Base-by-base conservation (phyloP, 2,888 invertebrate species). In the Scaptomyza reducta region DNA sequence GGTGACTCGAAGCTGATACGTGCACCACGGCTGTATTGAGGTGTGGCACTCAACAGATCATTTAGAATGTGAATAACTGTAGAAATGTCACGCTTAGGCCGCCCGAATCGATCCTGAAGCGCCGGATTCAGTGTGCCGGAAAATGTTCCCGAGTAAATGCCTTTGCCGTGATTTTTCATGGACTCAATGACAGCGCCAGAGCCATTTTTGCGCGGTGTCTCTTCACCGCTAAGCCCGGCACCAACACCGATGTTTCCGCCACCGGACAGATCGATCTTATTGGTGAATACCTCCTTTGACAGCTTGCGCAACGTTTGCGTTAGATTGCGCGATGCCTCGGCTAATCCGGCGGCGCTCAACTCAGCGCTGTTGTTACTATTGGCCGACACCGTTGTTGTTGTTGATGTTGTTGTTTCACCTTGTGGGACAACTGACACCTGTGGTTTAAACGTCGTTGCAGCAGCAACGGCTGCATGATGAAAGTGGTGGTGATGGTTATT, bases 21-120 rank as follows among this genome's bases (percentile, higher is more conserved):
- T 70, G 93, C 91, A 44, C 94, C 92, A 18, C 93, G 92, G 42
- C 94, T 93, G 65, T 93, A 94, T 74, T 94, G 94, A 1, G 95
- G 95, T 55, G 97, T 95, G 29, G 98, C 97, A 91, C 97, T 97
- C 70, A 98, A 93, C 86, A 98, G 94, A 92, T 98, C 98, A 92
- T 98, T 98, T 79, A 98, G 93, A 92, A 98, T 98, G 92, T 98
- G 98, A 79, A 98, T 97, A 75, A 98, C 98, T 46, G 98, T 98
- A 62, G 97, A 97, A 87, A 98, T 97, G 92, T 98, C 97, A 71
- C 98, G 94, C 90, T 97, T 96, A 51, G 98, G 98, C 80, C 97
- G 94, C 11, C 98, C 98, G 89, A 96, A 96, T 90, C 95, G 95
- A 92, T 98, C 98, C 92, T 98, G 98, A 50, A 98, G 93, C 45